A percentile compares a stretch with the other conserved stretches of the same genome.
These are phyloP conservation scores for Ciconia stormi DNA, from an alignment of 2,113 vertebrate species.

Conservation along the genomic window DNA sequence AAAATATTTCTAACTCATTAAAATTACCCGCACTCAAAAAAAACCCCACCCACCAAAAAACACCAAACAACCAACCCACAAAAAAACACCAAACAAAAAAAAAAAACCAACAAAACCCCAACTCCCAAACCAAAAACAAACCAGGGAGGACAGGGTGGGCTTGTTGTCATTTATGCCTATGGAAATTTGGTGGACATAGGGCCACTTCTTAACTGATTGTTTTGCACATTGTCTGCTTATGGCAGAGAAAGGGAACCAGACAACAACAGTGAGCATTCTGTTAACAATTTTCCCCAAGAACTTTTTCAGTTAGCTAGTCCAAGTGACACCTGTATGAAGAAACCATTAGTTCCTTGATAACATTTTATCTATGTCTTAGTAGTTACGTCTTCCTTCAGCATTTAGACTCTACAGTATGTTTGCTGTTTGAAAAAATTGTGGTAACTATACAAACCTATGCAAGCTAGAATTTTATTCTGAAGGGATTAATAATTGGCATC, in stretches of 20 bases:
- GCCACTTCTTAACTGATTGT: background rate
- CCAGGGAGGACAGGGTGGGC: background rate
- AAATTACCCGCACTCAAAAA: background rate
- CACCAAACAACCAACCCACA: background rate
- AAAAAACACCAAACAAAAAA: background rate
- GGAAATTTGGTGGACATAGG: background rate
- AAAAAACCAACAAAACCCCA: background rate
- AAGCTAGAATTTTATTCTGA: background rate
- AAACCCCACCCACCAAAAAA: too few species aligned
- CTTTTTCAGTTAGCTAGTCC: background rate
- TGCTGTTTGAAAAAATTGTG: background rate
- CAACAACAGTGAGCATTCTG: background rate
- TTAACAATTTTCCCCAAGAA: background rate
- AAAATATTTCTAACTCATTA: background rate
- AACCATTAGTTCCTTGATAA: rapidly evolving
- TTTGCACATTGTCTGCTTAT: background rate
- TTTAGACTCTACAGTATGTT: background rate
- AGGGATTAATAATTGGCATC: background rate
- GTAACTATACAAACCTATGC: background rate
- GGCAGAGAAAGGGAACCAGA: background rate
- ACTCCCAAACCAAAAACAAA: background rate
- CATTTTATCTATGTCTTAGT: background rate
- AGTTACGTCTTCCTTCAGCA: background rate
- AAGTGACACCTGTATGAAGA: background rate
- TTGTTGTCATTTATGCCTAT: background rate